Evolutionary conservation across 2,113 vertebrate genomes (phyloP).

Genomic region (Acrocephalus kingi): DNA sequence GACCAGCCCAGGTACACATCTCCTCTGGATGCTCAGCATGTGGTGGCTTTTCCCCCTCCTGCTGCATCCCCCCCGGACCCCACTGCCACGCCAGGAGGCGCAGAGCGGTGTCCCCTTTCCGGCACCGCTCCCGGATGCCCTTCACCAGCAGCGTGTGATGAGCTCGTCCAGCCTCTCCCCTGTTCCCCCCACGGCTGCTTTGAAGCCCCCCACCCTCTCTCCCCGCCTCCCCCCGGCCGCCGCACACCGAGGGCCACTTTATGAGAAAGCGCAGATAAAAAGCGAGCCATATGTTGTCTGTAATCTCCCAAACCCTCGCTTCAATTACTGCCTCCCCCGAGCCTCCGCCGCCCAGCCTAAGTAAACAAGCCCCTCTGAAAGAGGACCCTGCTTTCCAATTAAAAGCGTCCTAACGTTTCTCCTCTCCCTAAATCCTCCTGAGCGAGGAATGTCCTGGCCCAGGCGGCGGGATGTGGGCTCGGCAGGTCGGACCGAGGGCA

Average conservation of each 20-base stretch:
- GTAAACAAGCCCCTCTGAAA: conserved; percentile 82
- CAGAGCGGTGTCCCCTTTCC: background rate
- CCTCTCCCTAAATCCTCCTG: conserved; percentile 76
- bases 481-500: conserved; percentile 70
- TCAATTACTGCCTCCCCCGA: conserved; percentile 81
- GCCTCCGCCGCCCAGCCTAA: conserved; percentile 70
- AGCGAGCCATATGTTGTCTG: conserved; percentile 79
- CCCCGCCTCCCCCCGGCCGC: background rate
- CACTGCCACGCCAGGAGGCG: fast-evolving
- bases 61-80: background rate
- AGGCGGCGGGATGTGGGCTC: conserved; percentile 6
- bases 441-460: conserved; percentile 67
- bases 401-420: conserved; percentile 80
- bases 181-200: background rate
- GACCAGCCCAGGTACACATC: background rate
- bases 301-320: conserved; percentile 82
- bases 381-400: conserved; percentile 81
- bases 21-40: fast-evolving
- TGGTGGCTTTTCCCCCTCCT: background rate
- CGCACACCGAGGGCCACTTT: conserved; percentile 68
- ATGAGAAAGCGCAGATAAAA: conserved; percentile 83
- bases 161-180: background rate
- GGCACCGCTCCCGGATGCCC: fast-evolving
- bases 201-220: background rate
- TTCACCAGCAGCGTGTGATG: background rate